Percentiles rank a stretch among this genome's conserved stretches.
These are phyloP conservation scores for Drosophila pegasa DNA, from an alignment of 2,888 invertebrate genomes.

Conservation along the genomic window DNA sequence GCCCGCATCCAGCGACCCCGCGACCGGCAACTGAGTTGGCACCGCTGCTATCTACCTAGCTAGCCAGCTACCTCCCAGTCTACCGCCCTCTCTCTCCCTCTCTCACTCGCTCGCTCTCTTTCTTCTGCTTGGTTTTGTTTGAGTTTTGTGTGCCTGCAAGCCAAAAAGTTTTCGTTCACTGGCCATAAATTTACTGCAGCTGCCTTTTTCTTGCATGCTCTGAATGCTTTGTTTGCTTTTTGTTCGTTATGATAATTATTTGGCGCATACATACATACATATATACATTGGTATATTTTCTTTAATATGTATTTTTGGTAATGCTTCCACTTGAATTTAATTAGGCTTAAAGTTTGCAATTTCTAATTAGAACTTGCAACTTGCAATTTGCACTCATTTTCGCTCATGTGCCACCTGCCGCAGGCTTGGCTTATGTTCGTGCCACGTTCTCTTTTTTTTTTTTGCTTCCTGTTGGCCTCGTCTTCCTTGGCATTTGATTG, in stretches of 20 bases:
- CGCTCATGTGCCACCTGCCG: slow-evolving; percentile 20
- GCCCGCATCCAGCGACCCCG: slow-evolving; percentile 6
- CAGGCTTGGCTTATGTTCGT: slow-evolving; percentile 33
- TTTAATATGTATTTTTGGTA: slow-evolving; percentile 8
- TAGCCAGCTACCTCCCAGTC: slow-evolving; percentile 13
- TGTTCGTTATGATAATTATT: slow-evolving; percentile 59
- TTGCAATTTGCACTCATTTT: slow-evolving; percentile 17
- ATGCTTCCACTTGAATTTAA: slow-evolving; percentile 44
- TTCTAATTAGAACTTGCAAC: slow-evolving; percentile 46
- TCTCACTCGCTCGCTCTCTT: not conserved
- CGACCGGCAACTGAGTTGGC: slow-evolving; percentile 55
- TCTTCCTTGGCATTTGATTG: slow-evolving; percentile 38
- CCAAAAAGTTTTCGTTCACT: slow-evolving; percentile 56
- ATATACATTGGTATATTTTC: slow-evolving; percentile 8
- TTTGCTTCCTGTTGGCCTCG: slow-evolving; percentile 13
- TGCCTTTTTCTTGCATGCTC: slow-evolving; percentile 52
- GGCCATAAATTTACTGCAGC: slow-evolving; percentile 63
- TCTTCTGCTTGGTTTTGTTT: slow-evolving; percentile 35
- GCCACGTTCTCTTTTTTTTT: slow-evolving; percentile 21
- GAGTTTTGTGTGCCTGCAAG: slow-evolving; percentile 55
- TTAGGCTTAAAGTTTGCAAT: slow-evolving; percentile 47
- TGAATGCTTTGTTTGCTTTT: slow-evolving; percentile 42
- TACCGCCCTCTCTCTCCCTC: not conserved
- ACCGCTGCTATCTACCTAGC: slow-evolving; percentile 51
- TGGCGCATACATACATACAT: slow-evolving; percentile 7